Conservation (phyloP, 2,113 vertebrate genomes). For the Semicossyphus pulcher region DNA sequence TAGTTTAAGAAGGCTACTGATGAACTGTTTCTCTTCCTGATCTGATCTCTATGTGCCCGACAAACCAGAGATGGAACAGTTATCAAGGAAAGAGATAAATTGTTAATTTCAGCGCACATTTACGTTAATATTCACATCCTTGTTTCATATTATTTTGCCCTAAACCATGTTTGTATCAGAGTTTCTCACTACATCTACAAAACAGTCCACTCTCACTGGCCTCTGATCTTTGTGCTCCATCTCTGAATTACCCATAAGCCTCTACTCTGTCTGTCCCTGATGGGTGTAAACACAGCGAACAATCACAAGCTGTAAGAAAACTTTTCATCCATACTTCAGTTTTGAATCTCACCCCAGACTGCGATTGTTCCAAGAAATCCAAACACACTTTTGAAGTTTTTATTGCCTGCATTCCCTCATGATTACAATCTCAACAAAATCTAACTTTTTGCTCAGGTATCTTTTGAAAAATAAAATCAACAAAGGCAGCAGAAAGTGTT, state of each 20-base stretch:
- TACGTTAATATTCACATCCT: not conserved
- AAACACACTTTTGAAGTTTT: conserved; percentile 25
- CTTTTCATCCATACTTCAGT: conserved; percentile 30
- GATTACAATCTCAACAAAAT: conserved; percentile 28
- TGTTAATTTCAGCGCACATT: no score
- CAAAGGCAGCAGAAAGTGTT: conserved; percentile 22
- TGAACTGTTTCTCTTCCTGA: no score
- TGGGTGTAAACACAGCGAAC: conserved; percentile 7
- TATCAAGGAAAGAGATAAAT: no score
- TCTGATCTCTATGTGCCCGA: no score
- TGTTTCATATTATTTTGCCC: not conserved
- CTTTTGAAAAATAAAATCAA: conserved; percentile 38
- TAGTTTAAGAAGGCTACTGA: no score
- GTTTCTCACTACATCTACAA: not conserved
- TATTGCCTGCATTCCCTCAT: conserved; percentile 47
- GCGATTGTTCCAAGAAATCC: conserved; percentile 24
- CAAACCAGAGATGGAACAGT: no score
- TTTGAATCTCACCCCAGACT: conserved; percentile 41
- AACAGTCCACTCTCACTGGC: not conserved
- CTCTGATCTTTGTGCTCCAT: not conserved
- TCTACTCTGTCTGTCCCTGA: not conserved
- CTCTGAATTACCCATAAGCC: not conserved
- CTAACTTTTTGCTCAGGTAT: conserved; percentile 9
- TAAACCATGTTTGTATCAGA: not conserved
- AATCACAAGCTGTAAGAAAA: conserved; percentile 10